Conservation (phyloP, 2,113 vertebrate species). For the Lamprologus ornatipinnis region DNA sequence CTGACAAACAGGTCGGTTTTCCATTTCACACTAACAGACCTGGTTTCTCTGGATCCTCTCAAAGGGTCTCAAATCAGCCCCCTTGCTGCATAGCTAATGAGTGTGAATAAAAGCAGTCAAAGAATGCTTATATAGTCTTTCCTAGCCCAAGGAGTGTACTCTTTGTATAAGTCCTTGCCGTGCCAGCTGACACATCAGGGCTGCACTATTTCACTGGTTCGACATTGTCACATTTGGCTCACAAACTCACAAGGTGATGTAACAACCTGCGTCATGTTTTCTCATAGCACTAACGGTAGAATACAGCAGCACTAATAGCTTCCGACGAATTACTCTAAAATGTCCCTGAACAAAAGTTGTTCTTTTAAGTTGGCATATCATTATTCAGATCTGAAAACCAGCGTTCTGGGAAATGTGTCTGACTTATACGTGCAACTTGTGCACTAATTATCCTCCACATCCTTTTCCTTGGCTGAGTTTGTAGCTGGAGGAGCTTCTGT, state of each 20-base stretch:
- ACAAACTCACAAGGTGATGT: conserved; percentile 25
- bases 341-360: neutral
- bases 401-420: neutral
- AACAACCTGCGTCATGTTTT: conserved; percentile 37
- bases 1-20: conserved; percentile 54
- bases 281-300: neutral
- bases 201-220: neutral
- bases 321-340: conserved; percentile 24
- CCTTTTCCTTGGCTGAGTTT: neutral
- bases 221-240: conserved; percentile 34
- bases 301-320: conserved; percentile 8
- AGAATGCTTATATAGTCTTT: conserved; percentile 30
- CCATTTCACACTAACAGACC: conserved; percentile 40
- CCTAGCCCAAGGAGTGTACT: neutral
- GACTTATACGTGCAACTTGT: conserved; percentile 23
- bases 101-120: conserved; percentile 45
- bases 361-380: conserved; percentile 2
- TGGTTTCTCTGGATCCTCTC: conserved; percentile 41
- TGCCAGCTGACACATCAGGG: conserved; percentile 20
- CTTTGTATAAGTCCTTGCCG: conserved; percentile 1
- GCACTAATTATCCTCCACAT: conserved; percentile 34
- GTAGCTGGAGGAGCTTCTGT: conserved; percentile 30
- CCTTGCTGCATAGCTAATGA: conserved; percentile 51
- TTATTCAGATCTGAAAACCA: conserved; percentile 13
- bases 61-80: conserved; percentile 37